phyloP scores from a whole-genome alignment of 1,140 invertebrate genomes.

The Delia radicum region DNA sequence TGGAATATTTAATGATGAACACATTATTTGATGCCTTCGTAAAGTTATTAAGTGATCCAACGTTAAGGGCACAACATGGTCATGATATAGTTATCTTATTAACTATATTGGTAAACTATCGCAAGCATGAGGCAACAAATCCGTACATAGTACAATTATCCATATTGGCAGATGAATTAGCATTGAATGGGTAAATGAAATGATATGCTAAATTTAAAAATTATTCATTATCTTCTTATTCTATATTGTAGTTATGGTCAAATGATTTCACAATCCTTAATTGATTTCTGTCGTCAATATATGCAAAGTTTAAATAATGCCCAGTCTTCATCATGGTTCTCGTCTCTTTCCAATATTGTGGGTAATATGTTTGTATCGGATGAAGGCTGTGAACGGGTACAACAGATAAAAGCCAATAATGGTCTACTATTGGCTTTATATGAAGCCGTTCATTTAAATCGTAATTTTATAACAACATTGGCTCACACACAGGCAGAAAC shows the following conservation, averaged over 20 bases:
- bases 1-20: slow-evolving; percentile 91
- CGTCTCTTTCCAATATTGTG: slow-evolving; percentile 89
- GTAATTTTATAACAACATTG: slow-evolving; percentile 94
- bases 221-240: background rate
- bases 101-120: slow-evolving; percentile 92
- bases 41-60: slow-evolving; percentile 71
- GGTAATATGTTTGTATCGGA: slow-evolving; percentile 94
- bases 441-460: slow-evolving; percentile 92
- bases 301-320: slow-evolving; percentile 66
- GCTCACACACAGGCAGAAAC: slow-evolving; percentile 80
- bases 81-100: slow-evolving; percentile 86
- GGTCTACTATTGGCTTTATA: slow-evolving; percentile 89
- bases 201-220: background rate
- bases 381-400: slow-evolving; percentile 72
- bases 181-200: slow-evolving; percentile 78
- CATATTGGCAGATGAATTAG: slow-evolving; percentile 92
- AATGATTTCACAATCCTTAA: slow-evolving; percentile 85
- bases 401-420: slow-evolving; percentile 75
- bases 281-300: slow-evolving; percentile 83
- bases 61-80: slow-evolving; percentile 71
- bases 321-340: slow-evolving; percentile 73
- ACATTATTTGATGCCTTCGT: slow-evolving; percentile 89
- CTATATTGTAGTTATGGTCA: slow-evolving; percentile 64
- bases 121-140: slow-evolving; percentile 92
- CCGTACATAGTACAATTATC: slow-evolving; percentile 95